Evolutionary conservation across 2,888 invertebrate species (phyloP), one percentile per base, ranked within the genome.

Genomic region (Pemphredon lugubris): DNA sequence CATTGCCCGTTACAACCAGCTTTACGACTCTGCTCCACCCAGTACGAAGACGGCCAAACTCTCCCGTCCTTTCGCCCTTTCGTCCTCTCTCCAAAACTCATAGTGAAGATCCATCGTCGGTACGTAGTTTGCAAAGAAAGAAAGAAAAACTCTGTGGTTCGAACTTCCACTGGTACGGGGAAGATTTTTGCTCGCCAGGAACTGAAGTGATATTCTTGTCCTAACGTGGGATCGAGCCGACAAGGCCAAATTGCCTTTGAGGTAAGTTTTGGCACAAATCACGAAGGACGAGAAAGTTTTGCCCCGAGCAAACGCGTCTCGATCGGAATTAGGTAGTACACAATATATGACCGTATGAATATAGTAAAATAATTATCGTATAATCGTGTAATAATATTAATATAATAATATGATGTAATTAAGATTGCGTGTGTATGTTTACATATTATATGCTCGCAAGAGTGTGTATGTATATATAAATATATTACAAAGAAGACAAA

Each of bases 281-380:
- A 26, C 53, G 44, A 51, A 30, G 51, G 54, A 39, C 45, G 51
- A 42, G 47, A 59, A 39, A 50, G 37, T 50, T 61, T 55, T 16
- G 37, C 60, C 40, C 14, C 23, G 39, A n/a, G 44, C 53, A 45
- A 53, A 54, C 57, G 39, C 54, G 57, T 53, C 45, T 57, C 53
- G 37, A 60, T 69, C 66, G 40, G 64, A 65, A 63, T 75, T 67
- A 55, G 64, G 37, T 68, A 65, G 65, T 75, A 81, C 72, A 66
- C 75, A 60, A 61, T 71, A n/a, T 39, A 68, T 60, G 70, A 77
- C 73, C 76, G 77, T 81, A 79, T 55, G 71, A 85, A 80, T 84
- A 81, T 83, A 82, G 75, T 85, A 84, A 83, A 86, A 86, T 85
- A 82, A 85, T 80, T 72, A 81, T 77, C 79, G 68, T 71, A 70